A percentile compares a stretch with the other conserved stretches of the same genome.
phyloP scores from a whole-genome alignment of 2,888 invertebrate genomes.

The Chymomyza procnemis region DNA sequence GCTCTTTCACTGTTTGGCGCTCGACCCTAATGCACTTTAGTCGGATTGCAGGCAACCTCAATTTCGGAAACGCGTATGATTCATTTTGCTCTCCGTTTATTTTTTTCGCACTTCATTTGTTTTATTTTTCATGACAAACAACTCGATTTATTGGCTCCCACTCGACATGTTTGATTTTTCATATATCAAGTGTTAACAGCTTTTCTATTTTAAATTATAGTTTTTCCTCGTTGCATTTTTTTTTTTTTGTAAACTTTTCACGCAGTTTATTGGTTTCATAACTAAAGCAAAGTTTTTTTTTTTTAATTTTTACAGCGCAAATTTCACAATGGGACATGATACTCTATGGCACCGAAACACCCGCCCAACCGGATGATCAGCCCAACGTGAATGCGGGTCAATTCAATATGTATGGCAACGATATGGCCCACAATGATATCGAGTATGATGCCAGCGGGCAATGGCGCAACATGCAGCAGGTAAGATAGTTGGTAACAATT shows the following conservation, averaged over 20 bases:
- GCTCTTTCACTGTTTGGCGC: too few species aligned
- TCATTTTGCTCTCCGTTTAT: background rate
- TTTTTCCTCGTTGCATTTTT: background rate
- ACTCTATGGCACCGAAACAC: conserved; percentile 87
- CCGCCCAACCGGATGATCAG: conserved; percentile 80
- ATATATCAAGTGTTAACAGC: conserved; percentile 48
- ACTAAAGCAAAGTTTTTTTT: background rate
- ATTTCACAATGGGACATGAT: conserved; percentile 89
- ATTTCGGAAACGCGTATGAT: conserved; percentile 27
- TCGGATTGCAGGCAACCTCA: conserved; percentile 3
- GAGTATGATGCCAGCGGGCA: conserved; percentile 81
- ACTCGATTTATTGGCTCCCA: conserved; percentile 55
- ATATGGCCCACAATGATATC: conserved; percentile 82
- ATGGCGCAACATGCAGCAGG: conserved; percentile 84
- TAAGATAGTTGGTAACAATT: conserved; percentile 63
- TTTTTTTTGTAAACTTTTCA: background rate
- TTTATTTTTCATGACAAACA: conserved; percentile 25
- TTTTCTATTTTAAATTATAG: conserved; percentile 3
- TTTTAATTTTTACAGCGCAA: conserved; percentile 80
- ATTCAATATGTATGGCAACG: conserved; percentile 77
- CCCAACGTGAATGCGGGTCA: conserved; percentile 68
- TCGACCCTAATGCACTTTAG: background rate
- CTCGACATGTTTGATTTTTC: conserved; percentile 32
- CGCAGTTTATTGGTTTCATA: background rate
- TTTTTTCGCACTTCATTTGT: conserved; percentile 45